Conservation (phyloP, 1,140 invertebrate species). For the Microplitis demolitor region DNA sequence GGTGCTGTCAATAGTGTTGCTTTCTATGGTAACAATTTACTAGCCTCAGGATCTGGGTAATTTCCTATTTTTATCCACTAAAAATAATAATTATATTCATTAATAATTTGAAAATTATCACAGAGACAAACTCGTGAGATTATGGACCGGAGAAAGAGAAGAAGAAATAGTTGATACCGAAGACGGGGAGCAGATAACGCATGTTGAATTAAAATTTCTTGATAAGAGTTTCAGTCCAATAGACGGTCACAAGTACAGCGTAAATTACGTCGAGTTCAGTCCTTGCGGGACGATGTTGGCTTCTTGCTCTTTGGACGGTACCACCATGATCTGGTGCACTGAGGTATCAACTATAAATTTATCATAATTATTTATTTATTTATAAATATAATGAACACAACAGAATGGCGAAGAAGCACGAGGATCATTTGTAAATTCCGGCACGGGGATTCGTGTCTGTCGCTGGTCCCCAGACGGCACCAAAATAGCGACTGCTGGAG, state of each 20-base stretch:
- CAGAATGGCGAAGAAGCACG: constrained; percentile 59
- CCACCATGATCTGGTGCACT: constrained; percentile 70
- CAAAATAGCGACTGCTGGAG: constrained; percentile 71
- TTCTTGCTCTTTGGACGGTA: constrained; percentile 77
- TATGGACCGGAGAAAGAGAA: constrained; percentile 56
- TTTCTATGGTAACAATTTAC: constrained; percentile 58
- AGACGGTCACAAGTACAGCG: constrained; percentile 67
- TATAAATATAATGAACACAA: background rate
- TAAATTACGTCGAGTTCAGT: constrained; percentile 71
- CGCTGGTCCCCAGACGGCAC: constrained; percentile 70
- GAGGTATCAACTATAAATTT: constrained; percentile 50
- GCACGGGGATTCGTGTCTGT: constrained; percentile 61
- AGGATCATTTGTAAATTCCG: constrained; percentile 58
- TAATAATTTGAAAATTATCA: background rate
- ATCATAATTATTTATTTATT: background rate
- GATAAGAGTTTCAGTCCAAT: constrained; percentile 62
- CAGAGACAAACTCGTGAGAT: constrained; percentile 66
- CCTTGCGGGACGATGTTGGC: constrained; percentile 69
- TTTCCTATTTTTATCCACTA: constrained; percentile 20
- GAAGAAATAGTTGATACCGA: constrained; percentile 43
- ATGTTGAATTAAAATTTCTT: constrained; percentile 44
- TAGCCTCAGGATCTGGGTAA: constrained; percentile 66
- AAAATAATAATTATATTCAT: constrained; percentile 11
- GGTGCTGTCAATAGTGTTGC: constrained; percentile 66
- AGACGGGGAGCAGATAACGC: background rate